A percentile compares a stretch with the other conserved stretches of the same genome.
Evolutionary conservation across 2,797 vertebrate species (phyloP).

Genomic region (Sebastes wilsoni): DNA sequence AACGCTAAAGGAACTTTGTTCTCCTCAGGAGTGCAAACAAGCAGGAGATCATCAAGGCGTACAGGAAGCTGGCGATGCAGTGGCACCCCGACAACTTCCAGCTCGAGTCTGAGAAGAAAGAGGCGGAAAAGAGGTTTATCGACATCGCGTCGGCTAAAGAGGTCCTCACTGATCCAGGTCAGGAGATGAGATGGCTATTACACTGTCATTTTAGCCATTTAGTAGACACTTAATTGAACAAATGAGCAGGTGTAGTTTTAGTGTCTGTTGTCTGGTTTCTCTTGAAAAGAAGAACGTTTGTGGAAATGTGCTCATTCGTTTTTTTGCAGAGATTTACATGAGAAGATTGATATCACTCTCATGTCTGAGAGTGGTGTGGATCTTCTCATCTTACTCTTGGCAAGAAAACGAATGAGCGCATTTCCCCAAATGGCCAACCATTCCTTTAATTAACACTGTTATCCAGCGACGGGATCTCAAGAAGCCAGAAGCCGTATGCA

Average conservation of each 20-base stretch:
- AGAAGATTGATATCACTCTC: neutral
- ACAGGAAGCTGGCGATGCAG: conserved; percentile 89
- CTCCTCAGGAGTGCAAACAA: conserved; percentile 84
- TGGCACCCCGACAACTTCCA: conserved; percentile 92
- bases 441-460: neutral
- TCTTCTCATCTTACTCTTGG: no score
- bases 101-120: conserved; percentile 85
- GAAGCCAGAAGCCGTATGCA: neutral
- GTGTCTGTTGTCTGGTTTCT: neutral
- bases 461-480: neutral
- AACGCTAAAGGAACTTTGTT: neutral
- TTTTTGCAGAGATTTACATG: neutral
- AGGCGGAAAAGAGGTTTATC: conserved; percentile 88
- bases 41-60: conserved; percentile 90
- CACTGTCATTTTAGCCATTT: neutral
- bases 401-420: no score
- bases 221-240: neutral
- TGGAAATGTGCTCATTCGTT: neutral
- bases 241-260: neutral
- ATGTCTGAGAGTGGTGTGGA: neutral
- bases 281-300: neutral
- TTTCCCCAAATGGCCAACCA: neutral
- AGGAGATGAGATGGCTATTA: neutral
- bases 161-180: conserved; percentile 88
- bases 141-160: conserved; percentile 90